Conservation (phyloP, 2,113 vertebrate species). For the Lynx canadensis region DNA sequence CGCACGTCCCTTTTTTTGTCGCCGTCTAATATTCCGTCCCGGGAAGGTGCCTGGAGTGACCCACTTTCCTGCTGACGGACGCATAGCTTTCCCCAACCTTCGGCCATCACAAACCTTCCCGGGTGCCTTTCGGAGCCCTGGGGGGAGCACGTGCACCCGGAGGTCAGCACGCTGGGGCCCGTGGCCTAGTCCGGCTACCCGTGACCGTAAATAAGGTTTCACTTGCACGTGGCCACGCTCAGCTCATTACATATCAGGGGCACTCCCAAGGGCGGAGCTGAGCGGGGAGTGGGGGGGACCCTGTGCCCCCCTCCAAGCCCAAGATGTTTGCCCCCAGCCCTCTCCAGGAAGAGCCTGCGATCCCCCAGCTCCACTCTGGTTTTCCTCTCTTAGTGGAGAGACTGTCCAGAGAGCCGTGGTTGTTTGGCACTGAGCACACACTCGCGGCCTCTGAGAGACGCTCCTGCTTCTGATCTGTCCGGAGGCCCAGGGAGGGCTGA, state of each 20-base stretch:
- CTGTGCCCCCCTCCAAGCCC: neutral
- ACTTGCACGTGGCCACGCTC: neutral
- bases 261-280: neutral
- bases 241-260: rapidly evolving
- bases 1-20: neutral
- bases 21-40: neutral
- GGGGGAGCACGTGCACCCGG: neutral
- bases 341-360: neutral
- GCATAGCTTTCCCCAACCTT: neutral
- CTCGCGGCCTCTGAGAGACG: neutral
- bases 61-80: neutral
- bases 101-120: neutral
- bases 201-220: neutral
- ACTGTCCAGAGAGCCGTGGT: neutral
- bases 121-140: neutral
- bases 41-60: neutral
- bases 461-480: too few relatives aligned
- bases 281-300: neutral
- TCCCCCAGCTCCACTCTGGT: neutral
- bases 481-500: neutral
- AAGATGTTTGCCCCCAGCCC: neutral
- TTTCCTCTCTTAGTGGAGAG: neutral
- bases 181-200: neutral
- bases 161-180: neutral
- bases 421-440: neutral